A percentile compares a stretch with the other conserved stretches of the same genome.
Evolutionary conservation across 2,113 vertebrate species (phyloP).

Genomic region (Grallaria varia): DNA sequence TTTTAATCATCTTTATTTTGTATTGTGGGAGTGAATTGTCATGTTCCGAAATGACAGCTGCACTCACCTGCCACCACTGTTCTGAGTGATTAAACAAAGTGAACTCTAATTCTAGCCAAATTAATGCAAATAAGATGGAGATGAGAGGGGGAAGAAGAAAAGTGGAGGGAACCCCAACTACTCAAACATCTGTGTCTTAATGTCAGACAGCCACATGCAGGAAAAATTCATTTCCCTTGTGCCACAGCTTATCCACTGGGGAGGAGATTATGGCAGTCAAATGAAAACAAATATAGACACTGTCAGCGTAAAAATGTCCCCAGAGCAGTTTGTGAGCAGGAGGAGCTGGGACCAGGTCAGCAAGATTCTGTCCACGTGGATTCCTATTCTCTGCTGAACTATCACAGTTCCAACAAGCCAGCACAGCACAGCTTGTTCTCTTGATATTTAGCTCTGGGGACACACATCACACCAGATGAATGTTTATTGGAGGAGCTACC

Average conservation of each 20-base stretch:
- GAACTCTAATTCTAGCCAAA: neutral
- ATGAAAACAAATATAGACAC: neutral
- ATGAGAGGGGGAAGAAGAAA: neutral
- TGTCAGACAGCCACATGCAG: neutral
- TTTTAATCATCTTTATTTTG: neutral
- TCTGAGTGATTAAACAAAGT: neutral
- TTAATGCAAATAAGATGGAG: neutral
- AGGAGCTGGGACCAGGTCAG: neutral
- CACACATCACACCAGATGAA: neutral
- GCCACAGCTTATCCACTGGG: neutral
- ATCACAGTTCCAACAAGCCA: neutral
- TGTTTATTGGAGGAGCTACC: neutral
- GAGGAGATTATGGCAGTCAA: conserved; percentile 2
- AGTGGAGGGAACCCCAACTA: neutral
- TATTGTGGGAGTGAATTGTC: neutral
- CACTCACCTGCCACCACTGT: neutral
- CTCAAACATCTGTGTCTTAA: neutral
- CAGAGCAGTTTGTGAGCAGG: neutral
- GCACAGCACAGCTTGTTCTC: neutral
- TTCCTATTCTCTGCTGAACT: neutral
- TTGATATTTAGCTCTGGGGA: neutral
- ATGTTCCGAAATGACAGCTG: neutral
- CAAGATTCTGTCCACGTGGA: neutral
- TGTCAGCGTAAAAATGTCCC: neutral
- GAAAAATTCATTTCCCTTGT: neutral